Evolutionary conservation across 2,888 invertebrate species (phyloP).

Genomic region (Clusia tigrina): DNA sequence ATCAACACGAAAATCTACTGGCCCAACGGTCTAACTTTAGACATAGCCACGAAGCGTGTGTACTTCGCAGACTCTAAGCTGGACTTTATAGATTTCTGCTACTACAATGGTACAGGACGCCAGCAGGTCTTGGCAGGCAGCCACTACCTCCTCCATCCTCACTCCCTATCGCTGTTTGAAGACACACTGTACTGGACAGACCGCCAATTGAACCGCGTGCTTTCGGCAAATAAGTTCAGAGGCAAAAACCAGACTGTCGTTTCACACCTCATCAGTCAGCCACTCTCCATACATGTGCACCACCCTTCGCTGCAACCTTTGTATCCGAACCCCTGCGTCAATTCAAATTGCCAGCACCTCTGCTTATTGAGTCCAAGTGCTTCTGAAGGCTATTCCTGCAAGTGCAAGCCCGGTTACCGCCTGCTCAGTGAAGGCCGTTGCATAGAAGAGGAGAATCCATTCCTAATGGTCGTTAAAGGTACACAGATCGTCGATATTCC

Average conservation of each 20-base stretch:
- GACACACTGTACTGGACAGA: slow-evolving; percentile 98
- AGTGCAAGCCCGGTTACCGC: slow-evolving; percentile 89
- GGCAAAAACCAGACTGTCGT: slow-evolving; percentile 93
- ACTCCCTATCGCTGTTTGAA: slow-evolving; percentile 93
- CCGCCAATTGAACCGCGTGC: slow-evolving; percentile 86
- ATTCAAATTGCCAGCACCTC: slow-evolving; percentile 83
- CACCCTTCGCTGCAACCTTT: slow-evolving; percentile 93
- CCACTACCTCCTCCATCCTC: slow-evolving; percentile 94
- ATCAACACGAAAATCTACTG: slow-evolving; percentile 96
- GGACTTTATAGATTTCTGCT: slow-evolving; percentile 97
- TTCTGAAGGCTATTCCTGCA: slow-evolving; percentile 80
- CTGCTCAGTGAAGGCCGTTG: slow-evolving; percentile 75
- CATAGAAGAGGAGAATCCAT: slow-evolving; percentile 85
- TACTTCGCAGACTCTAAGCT: slow-evolving; percentile 98
- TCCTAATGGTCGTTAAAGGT: slow-evolving; percentile 88
- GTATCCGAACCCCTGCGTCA: slow-evolving; percentile 78
- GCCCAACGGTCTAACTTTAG: slow-evolving; percentile 97
- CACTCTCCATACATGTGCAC: slow-evolving; percentile 93
- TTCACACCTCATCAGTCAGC: slow-evolving; percentile 92
- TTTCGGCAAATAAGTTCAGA: slow-evolving; percentile 90
- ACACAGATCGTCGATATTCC: slow-evolving; percentile 89
- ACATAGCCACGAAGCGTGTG: slow-evolving; percentile 89
- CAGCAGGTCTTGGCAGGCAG: slow-evolving; percentile 88
- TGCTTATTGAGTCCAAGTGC: slow-evolving; percentile 86
- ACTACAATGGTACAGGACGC: slow-evolving; percentile 92